Base-by-base conservation (phyloP, 2,888 invertebrate species). In the Portevinia maculata region DNA sequence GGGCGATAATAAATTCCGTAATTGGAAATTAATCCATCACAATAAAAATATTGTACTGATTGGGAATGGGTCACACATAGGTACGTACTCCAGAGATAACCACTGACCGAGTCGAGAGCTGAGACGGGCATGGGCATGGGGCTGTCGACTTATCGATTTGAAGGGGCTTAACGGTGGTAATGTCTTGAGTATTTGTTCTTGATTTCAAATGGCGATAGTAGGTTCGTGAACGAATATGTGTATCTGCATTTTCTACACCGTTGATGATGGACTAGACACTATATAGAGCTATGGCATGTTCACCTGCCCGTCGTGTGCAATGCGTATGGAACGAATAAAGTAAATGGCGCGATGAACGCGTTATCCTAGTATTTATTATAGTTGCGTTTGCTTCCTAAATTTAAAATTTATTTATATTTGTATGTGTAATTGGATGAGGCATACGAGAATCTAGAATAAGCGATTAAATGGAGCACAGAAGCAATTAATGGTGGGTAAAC, bases 11-110 rank as follows among this genome's bases (percentile, higher is more conserved):
- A 73, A 79, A 84, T 57, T 50, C 71, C 83, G 86, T 89, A 89
- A 90, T 89, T 89, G 88, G 87, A 88, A 88, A 87, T 87, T 89
- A 90, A 89, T 89, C 88, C 88, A 88, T 89, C 89, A 89, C 87
- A 88, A 89, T 89, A 89, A 88, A 81, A 64, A 39, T 34, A 62
- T 50, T 62, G 34, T 48, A 76, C 34, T 52, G 79, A 79, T 73
- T 67, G 60, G 60, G 79, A 79, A 62, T 57, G 79, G 74, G 79
- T 79, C 79, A 74, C 50, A 75, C 37, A 67, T 32, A 57, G 30
- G 39, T n/a, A n/a, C 3, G 30, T 34, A 48, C 59, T 46, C 17
- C 17, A 57, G 34, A 78, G 78, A 69, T 76, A 76, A 60, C 32
- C 34, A 37, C 52, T 41, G 9, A 0, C 5, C 21, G 9, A n/a